Evolutionary conservation across 2,888 invertebrate species (phyloP).

Genomic region (Drosophila anomalipes): DNA sequence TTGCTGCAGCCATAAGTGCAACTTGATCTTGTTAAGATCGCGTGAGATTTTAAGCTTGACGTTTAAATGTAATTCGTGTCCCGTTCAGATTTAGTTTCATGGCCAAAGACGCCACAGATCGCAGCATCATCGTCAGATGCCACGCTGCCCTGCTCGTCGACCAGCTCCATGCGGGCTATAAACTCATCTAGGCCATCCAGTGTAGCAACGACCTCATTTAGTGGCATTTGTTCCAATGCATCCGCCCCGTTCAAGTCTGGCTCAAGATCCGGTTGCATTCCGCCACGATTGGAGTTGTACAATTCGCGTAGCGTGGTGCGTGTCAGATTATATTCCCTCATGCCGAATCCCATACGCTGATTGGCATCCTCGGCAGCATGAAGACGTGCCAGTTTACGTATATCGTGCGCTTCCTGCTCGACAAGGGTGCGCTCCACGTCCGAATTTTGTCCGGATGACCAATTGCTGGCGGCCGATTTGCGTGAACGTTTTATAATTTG

Average conservation of each 20-base stretch:
- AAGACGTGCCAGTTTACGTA: constrained; percentile 58
- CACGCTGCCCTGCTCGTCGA: constrained; percentile 5
- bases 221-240: constrained; percentile 8
- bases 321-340: constrained; percentile 82
- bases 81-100: neutral
- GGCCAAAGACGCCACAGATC: constrained; percentile 46
- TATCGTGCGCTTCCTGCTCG: constrained; percentile 61
- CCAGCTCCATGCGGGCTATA: constrained; percentile 42
- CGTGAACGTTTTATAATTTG: constrained; percentile 81
- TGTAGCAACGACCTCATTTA: constrained; percentile 36
- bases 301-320: constrained; percentile 82
- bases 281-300: constrained; percentile 55
- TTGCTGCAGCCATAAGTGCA: neutral
- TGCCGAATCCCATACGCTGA: constrained; percentile 76
- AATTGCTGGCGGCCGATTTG: constrained; percentile 69
- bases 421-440: constrained; percentile 41
- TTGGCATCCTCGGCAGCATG: constrained; percentile 59
- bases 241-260: neutral
- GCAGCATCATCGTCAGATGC: constrained; percentile 6
- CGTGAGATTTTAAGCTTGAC: neutral
- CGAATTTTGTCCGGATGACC: constrained; percentile 77
- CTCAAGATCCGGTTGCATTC: neutral
- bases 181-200: constrained; percentile 64
- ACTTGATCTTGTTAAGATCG: neutral
- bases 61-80: neutral